Conservation (phyloP, 2,113 vertebrate genomes). For the Podocnemis expansa region DNA sequence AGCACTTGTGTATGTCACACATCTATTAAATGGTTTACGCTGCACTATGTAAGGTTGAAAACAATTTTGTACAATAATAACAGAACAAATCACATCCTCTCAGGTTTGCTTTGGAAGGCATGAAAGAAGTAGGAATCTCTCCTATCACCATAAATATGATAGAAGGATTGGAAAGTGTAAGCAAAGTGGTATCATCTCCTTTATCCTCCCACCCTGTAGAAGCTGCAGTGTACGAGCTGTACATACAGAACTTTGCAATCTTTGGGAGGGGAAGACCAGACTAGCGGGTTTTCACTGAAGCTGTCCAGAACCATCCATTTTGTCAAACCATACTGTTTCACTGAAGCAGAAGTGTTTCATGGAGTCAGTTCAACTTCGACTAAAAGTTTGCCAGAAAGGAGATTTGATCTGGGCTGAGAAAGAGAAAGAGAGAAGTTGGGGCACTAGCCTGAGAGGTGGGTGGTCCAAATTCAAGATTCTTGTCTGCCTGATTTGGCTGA, state of each 20-base stretch:
- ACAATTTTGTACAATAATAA: background rate
- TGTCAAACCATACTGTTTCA: too few relatives aligned
- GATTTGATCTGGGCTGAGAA: too few relatives aligned
- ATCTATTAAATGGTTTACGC: accelerated
- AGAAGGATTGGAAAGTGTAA: accelerated
- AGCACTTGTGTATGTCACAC: background rate
- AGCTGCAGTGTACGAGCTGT: background rate
- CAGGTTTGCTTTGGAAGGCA: accelerated
- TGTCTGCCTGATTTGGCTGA: too few relatives aligned
- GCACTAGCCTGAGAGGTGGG: too few relatives aligned
- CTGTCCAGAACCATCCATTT: too few relatives aligned
- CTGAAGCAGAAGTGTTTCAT: too few relatives aligned
- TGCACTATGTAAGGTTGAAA: background rate
- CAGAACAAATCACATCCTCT: background rate
- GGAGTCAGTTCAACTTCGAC: too few relatives aligned
- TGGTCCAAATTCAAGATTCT: too few relatives aligned
- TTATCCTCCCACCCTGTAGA: background rate
- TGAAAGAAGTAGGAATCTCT: background rate
- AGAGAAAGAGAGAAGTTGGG: too few relatives aligned
- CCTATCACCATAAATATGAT: accelerated
- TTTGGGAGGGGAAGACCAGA: too few relatives aligned
- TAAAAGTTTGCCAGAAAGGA: too few relatives aligned
- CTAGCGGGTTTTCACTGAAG: too few relatives aligned
- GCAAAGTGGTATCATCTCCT: background rate
- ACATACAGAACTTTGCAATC: accelerated